These are phyloP conservation scores for Norana najaformis DNA, from an alignment of 2,888 invertebrate species.

Conservation along the genomic window DNA sequence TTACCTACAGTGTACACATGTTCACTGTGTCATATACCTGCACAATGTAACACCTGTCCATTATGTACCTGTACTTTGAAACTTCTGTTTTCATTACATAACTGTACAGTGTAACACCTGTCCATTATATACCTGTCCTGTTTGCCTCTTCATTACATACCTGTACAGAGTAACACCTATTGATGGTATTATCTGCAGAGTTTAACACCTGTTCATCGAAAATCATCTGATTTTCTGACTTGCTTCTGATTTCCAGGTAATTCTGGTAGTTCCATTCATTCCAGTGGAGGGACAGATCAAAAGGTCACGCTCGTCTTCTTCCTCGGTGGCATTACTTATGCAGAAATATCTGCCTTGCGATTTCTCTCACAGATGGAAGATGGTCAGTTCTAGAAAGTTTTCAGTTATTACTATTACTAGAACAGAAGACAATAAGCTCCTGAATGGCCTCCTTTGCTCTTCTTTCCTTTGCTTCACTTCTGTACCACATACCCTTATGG, in stretches of 20 bases:
- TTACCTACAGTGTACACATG: too few relatives aligned
- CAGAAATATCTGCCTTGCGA: slow-evolving; percentile 75
- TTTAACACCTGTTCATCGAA: neutral
- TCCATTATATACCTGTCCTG: too few relatives aligned
- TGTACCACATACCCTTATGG: neutral
- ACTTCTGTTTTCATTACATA: too few relatives aligned
- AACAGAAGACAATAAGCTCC: too few relatives aligned
- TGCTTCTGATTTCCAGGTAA: slow-evolving; percentile 33
- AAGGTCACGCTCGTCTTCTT: slow-evolving; percentile 86
- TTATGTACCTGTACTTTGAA: too few relatives aligned
- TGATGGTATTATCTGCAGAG: neutral
- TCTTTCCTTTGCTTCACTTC: neutral
- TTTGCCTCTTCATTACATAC: too few relatives aligned
- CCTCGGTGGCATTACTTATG: slow-evolving; percentile 94
- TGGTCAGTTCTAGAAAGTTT: slow-evolving; percentile 54
- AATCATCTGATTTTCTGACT: neutral
- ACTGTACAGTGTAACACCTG: neutral
- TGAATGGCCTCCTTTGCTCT: too few relatives aligned
- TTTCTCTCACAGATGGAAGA: slow-evolving; percentile 68
- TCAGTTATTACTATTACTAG: neutral
- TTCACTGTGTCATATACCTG: too few relatives aligned
- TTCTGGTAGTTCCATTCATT: slow-evolving; percentile 62
- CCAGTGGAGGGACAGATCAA: slow-evolving; percentile 58
- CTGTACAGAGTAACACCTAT: neutral
- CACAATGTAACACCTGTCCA: neutral